Conservation (phyloP, 2,113 vertebrate genomes). For the Ictalurus punctatus region DNA sequence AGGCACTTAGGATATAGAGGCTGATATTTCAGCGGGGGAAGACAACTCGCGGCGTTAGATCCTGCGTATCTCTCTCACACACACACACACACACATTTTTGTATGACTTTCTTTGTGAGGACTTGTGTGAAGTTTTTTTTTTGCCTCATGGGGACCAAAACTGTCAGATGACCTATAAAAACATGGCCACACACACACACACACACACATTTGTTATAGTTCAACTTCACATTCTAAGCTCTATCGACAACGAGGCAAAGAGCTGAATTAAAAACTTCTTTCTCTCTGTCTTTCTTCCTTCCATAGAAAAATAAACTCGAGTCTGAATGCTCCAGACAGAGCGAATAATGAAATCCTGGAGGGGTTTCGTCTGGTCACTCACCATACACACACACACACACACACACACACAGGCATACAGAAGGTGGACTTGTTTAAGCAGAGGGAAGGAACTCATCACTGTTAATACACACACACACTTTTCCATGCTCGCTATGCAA, state of each 20-base stretch:
- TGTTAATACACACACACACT: not conserved
- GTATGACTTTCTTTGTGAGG: not conserved
- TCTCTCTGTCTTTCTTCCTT: not conserved
- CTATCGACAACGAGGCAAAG: slow-evolving; percentile 22
- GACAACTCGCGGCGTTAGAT: slow-evolving; percentile 6
- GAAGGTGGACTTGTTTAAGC: not conserved
- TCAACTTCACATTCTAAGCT: slow-evolving; percentile 21
- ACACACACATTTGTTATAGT: not conserved
- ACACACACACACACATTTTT: not conserved
- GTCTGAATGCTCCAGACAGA: slow-evolving; percentile 44
- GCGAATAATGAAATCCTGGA: slow-evolving; percentile 52
- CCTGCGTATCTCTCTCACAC: not conserved
- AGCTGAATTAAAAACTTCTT: slow-evolving; percentile 28
- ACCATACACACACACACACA: slow-evolving; percentile 10
- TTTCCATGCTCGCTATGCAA: not conserved
- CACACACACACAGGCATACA: not conserved
- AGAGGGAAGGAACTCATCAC: slow-evolving; percentile 7
- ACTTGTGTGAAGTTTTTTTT: not conserved
- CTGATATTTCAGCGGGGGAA: slow-evolving; percentile 39
- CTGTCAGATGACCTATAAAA: not conserved
- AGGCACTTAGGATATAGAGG: slow-evolving; percentile 47
- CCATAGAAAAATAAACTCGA: slow-evolving; percentile 53
- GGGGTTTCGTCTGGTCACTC: not conserved
- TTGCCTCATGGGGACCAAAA: not conserved
- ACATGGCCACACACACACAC: not conserved